Percentiles rank a stretch among this genome's conserved stretches.
Conservation (phyloP, 2,797 vertebrate species). For the Etheostoma nigrum region DNA sequence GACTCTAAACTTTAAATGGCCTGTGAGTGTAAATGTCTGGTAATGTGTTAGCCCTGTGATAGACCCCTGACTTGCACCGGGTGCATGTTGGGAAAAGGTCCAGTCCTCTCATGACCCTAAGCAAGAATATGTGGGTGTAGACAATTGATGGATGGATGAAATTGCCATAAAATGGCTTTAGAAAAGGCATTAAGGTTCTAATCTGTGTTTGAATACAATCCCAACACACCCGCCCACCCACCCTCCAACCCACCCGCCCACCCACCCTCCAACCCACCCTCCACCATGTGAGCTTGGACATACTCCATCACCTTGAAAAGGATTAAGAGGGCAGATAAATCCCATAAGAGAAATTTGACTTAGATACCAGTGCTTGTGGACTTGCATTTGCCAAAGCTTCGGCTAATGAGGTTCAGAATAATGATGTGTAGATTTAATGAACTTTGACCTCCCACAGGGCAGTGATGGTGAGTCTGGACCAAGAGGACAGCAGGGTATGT, state of each 20-base stretch:
- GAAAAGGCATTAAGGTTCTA: constrained; percentile 25
- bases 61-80: constrained; percentile 2
- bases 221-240: constrained; percentile 7
- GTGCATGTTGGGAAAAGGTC: constrained; percentile 18
- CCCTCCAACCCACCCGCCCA: no score
- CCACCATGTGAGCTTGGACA: constrained; percentile 13
- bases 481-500: constrained; percentile 98
- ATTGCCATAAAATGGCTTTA: constrained; percentile 42
- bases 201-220: constrained; percentile 36
- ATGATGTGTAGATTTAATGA: constrained; percentile 38
- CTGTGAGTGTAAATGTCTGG: constrained; percentile 14
- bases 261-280: constrained; percentile 21
- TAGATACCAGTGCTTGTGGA: constrained; percentile 31
- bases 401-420: constrained; percentile 43
- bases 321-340: constrained; percentile 46
- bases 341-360: constrained; percentile 17
- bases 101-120: constrained; percentile 7
- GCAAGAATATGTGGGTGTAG: not conserved
- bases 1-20: constrained; percentile 12
- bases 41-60: constrained; percentile 1
- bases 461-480: constrained; percentile 96
- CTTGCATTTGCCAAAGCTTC: constrained; percentile 13
- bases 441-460: constrained; percentile 84
- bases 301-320: constrained; percentile 52
- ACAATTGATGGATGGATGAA: constrained; percentile 28